Evolutionary conservation across 1,140 invertebrate species (phyloP), one percentile per base, ranked within the genome.

Genomic region (Ooceraea biroi): DNA sequence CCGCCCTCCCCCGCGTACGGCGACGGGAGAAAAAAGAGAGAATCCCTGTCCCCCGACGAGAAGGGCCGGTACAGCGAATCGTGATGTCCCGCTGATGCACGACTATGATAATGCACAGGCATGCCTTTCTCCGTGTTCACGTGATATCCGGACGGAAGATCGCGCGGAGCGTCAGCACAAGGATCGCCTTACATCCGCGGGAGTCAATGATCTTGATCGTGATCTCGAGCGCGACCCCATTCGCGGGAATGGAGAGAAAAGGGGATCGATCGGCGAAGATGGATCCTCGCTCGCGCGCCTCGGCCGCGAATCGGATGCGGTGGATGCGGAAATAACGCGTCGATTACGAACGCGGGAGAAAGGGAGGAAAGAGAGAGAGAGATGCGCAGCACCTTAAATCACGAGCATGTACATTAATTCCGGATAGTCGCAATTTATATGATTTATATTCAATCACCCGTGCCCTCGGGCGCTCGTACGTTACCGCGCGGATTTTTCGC

Each of bases 131-230:
- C 80, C 85, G 84, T 73, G 87, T 88, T 86, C 68, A 80, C 60
- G 82, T 82, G 88, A 89, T 89, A 89, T 89, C 88, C 88, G 87
- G 84, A 52, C 69, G 82, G 84, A 86, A 77, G 88, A 89, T 89
- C 87, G 76, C 58, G 60, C 77, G 22, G 65, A 73, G 71, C 77
- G 84, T 85, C 69, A 52, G 78, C 36, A 52, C 12, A 76, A 66
- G 82, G 80, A 88, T 90, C 88, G 90, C 87, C 87, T 92, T 92
- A 91, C 91, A 88, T 92, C 91, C 90, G 88, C 87, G 90, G 87
- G 88, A 85, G 91, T 92, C 91, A 89, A 91, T 91, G 91, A 93
- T 92, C 92, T 90, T 91, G 91, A 92, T 92, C 92, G 90, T 88
- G 90, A 91, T 92, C 87, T 36, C 7, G 36, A 36, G 85, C 82